Conservation (phyloP, 1,140 invertebrate genomes). For the Mycetomoellerius zeteki region DNA sequence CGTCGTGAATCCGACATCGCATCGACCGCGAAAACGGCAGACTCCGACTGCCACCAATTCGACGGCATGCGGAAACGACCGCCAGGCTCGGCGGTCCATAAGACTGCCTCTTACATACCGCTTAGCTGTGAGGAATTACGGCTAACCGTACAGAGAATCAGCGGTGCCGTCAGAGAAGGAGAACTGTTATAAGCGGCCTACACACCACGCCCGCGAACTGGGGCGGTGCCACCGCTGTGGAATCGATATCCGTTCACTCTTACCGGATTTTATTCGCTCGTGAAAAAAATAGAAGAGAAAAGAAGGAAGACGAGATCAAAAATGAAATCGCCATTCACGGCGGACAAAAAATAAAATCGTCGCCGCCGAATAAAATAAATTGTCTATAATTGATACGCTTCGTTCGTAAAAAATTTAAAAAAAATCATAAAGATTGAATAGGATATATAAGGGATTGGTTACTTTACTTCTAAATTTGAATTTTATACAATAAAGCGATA, state of each 20-base stretch:
- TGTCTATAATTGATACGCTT: conserved; percentile 34
- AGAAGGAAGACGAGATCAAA: neutral
- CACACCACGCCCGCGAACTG: conserved; percentile 79
- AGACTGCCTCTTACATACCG: conserved; percentile 32
- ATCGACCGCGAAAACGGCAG: conserved; percentile 44
- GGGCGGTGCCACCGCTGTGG: conserved; percentile 78
- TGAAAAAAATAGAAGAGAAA: conserved; percentile 39
- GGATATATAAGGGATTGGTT: too few species aligned
- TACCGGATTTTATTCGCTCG: conserved; percentile 80
- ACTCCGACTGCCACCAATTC: neutral
- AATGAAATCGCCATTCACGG: conserved; percentile 7
- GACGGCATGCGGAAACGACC: conserved; percentile 9
- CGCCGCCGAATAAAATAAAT: conserved; percentile 21
- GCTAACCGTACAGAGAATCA: conserved; percentile 75
- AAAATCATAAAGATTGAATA: too few species aligned
- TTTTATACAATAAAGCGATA: neutral
- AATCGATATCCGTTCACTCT: conserved; percentile 83
- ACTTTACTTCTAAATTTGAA: neutral
- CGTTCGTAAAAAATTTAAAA: neutral
- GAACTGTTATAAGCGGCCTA: conserved; percentile 75
- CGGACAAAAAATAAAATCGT: conserved; percentile 14
- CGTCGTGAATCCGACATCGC: conserved; percentile 41
- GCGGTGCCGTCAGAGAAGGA: conserved; percentile 71
- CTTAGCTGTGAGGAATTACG: conserved; percentile 66
- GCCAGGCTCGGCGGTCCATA: conserved; percentile 7